These are phyloP conservation scores for Agriotes lineatus DNA, from an alignment of 2,888 invertebrate species.

Conservation along the genomic window DNA sequence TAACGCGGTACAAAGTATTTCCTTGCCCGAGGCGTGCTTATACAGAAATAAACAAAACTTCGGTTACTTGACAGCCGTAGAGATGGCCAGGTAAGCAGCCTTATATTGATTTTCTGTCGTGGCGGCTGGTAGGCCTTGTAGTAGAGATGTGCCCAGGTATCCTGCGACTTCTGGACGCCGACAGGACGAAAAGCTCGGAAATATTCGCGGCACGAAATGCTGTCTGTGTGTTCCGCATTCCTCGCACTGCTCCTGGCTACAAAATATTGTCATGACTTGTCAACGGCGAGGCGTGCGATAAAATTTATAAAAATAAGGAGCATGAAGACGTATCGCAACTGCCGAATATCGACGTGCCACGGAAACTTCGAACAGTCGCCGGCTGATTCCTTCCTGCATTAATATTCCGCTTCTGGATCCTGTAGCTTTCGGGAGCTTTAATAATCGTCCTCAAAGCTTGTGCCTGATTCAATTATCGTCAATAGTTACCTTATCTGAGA, in stretches of 20 bases:
- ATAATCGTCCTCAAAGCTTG: no score
- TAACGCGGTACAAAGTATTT: slow-evolving; percentile 13
- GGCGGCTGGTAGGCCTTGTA: slow-evolving; percentile 39
- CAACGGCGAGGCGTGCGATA: slow-evolving; percentile 14
- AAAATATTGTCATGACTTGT: slow-evolving; percentile 36
- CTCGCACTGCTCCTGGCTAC: slow-evolving; percentile 20
- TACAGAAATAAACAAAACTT: slow-evolving; percentile 43
- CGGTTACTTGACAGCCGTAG: slow-evolving; percentile 41
- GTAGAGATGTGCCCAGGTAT: slow-evolving; percentile 44
- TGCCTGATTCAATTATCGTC: not conserved
- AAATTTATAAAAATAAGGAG: slow-evolving; percentile 25
- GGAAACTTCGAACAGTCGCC: not conserved
- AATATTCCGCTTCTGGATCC: not conserved
- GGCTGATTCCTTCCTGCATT: not conserved
- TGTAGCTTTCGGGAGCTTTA: not conserved
- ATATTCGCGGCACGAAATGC: slow-evolving; percentile 33
- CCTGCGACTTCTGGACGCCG: slow-evolving; percentile 40
- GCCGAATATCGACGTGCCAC: not conserved
- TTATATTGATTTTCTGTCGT: slow-evolving; percentile 45
- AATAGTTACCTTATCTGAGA: not conserved
- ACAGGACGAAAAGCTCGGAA: slow-evolving; percentile 34
- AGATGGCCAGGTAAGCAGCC: slow-evolving; percentile 45
- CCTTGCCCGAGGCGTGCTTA: slow-evolving; percentile 14
- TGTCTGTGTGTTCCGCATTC: slow-evolving; percentile 32
- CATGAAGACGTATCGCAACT: not conserved